Base-by-base conservation (phyloP, 2,797 vertebrate genomes). In the Sarcoramphus papa region DNA sequence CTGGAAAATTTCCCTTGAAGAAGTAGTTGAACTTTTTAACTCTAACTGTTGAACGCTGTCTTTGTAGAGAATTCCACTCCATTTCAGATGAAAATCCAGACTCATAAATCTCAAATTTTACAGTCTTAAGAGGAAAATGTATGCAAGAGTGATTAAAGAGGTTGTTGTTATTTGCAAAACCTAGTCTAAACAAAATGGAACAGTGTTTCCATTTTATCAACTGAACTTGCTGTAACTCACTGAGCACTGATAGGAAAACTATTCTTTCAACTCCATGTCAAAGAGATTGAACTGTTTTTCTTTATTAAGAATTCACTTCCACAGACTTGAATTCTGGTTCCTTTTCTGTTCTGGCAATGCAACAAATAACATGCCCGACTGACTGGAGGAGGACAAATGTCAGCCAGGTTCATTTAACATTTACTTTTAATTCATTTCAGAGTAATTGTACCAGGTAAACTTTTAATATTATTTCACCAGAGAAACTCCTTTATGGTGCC, bases 381-480 rank as follows among this genome's bases (percentile, higher is more conserved):
- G 63, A 88, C 56, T 45, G 78, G 19, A 87, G 35, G 6, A 85
- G 83, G 79, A 89, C 37, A 90, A 92, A 70, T 60, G 73, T 63
- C 79, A 85, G 37, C 27, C 15, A n/a, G 35, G 56, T 88, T 88
- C 79, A 85, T 94, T 95, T 91, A 93, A 89, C 57, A 63, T 92
- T 96, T 95, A 84, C 62, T 97, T 97, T 97, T 93, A 96, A 96
- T 96, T 98, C 69, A 96, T 94, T 97, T 98, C 96, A 96, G 95
- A 97, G 95, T 95, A 96, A 91, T 90, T 95, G 94, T 65, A 86
- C 68, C 85, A 92, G 77, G 75, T 85, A 95, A 95, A 88, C 85
- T 92, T 92, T 76, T 57, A 92, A 80, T 85, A 65, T 94, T 93
- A 93, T 85, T 93, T 96, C 63, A 97, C 59, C 85, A 95, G 70